phyloP scores from a whole-genome alignment of 2,113 vertebrate species.

The Ptychochromis oligacanthus region DNA sequence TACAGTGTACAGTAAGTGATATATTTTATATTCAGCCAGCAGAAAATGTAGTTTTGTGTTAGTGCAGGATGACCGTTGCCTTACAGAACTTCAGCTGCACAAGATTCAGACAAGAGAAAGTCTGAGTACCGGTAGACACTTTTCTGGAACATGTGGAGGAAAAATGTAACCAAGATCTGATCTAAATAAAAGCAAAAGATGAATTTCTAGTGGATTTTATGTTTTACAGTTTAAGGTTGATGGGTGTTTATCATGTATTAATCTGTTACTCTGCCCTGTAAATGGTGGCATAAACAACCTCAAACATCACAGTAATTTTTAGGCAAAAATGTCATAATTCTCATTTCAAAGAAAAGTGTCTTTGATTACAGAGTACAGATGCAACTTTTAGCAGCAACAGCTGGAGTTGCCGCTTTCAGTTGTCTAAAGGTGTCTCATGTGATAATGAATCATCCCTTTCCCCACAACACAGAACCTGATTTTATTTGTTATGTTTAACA shows the following conservation, averaged over 20 bases:
- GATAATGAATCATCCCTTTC: conserved; percentile 13
- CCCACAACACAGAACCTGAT: not conserved
- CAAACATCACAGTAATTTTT: not conserved
- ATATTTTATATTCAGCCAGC: not conserved
- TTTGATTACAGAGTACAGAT: conserved; percentile 26
- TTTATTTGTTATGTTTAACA: conserved; percentile 21
- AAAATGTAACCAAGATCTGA: not conserved
- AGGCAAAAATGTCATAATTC: not conserved
- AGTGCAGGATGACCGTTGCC: not conserved
- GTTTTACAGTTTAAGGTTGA: not conserved
- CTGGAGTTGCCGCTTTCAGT: conserved; percentile 16
- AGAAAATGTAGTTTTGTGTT: not conserved
- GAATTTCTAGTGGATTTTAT: not conserved
- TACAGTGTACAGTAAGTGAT: not conserved
- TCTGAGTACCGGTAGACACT: not conserved
- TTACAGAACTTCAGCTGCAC: not conserved
- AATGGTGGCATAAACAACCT: not conserved
- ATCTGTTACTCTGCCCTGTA: not conserved
- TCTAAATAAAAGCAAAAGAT: not conserved
- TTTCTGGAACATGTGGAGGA: not conserved
- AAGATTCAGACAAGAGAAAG: not conserved
- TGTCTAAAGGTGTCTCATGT: conserved; percentile 36
- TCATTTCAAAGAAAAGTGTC: not conserved
- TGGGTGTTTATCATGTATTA: not conserved
- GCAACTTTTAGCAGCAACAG: conserved; percentile 32